Conservation (phyloP, 2,888 invertebrate species). For the Vesta saturnalis region DNA sequence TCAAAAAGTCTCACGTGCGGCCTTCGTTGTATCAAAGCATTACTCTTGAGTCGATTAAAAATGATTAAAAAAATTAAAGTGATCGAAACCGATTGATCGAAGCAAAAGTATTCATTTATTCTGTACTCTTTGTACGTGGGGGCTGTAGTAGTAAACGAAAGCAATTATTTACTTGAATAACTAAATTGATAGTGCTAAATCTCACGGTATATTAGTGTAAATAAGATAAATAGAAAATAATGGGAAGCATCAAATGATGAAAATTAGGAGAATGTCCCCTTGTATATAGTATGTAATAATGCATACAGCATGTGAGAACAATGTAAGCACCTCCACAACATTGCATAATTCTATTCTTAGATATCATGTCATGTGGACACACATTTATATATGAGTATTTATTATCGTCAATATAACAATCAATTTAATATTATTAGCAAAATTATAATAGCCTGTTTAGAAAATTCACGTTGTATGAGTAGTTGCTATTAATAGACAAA, state of each 20-base stretch:
- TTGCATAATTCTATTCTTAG: neutral
- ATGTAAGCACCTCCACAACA: neutral
- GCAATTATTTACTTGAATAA: conserved; percentile 14
- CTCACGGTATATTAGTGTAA: conserved; percentile 26
- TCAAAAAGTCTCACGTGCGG: no score
- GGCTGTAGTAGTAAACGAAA: neutral
- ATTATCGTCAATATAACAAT: conserved; percentile 11
- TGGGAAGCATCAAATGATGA: conserved; percentile 24
- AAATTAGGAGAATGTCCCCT: conserved; percentile 17
- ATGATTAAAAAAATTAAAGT: no score
- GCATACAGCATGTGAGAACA: no score
- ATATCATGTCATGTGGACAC: neutral
- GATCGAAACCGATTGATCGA: no score
- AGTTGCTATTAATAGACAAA: neutral
- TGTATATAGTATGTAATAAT: neutral
- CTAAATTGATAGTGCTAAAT: conserved; percentile 30
- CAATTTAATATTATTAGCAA: conserved; percentile 5
- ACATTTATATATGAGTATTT: neutral
- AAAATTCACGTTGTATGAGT: conserved; percentile 9
- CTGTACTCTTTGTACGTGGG: neutral
- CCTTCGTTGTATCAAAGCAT: no score
- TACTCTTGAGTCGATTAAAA: no score
- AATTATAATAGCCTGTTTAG: neutral
- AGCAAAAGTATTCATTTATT: no score
- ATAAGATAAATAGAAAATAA: conserved; percentile 31